A percentile compares a stretch with the other conserved stretches of the same genome.
Conservation (phyloP, 2,888 invertebrate species). For the Lamproptera curius region DNA sequence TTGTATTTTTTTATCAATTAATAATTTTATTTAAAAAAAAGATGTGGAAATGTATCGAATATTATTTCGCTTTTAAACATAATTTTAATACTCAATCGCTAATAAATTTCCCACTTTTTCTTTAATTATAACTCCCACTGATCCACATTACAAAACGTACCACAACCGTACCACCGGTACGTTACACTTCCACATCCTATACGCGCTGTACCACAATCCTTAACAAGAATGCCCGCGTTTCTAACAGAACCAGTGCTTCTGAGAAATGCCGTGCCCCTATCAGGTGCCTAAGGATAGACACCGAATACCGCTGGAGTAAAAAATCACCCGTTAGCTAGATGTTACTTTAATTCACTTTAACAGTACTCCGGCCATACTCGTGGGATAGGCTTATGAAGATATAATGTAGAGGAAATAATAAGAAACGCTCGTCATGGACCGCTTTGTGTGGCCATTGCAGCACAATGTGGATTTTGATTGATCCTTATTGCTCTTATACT, state of each 20-base stretch:
- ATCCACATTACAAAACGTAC: no score
- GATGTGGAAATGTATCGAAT: no score
- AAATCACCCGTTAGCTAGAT: conserved; percentile 44
- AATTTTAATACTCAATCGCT: no score
- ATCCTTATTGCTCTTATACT: conserved; percentile 2
- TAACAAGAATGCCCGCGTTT: conserved; percentile 13
- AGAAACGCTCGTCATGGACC: conserved; percentile 3
- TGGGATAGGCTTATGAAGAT: conserved; percentile 22
- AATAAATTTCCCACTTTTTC: no score
- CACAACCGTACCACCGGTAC: background rate
- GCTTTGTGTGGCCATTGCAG: conserved; percentile 5
- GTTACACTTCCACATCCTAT: conserved; percentile 11
- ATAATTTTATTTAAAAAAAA: no score
- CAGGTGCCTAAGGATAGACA: conserved; percentile 22
- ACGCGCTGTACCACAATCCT: conserved; percentile 8
- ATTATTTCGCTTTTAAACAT: no score
- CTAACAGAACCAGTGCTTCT: conserved; percentile 12
- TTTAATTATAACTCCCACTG: no score
- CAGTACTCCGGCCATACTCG: conserved; percentile 47
- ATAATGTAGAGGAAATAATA: conserved; percentile 17
- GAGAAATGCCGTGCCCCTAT: conserved; percentile 15
- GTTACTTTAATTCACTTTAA: conserved; percentile 62
- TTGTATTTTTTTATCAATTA: no score
- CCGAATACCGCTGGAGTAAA: conserved; percentile 26
- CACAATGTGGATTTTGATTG: conserved; percentile 9